Evolutionary conservation across 2,888 invertebrate genomes (phyloP).

Genomic region (Andrena fulva): DNA sequence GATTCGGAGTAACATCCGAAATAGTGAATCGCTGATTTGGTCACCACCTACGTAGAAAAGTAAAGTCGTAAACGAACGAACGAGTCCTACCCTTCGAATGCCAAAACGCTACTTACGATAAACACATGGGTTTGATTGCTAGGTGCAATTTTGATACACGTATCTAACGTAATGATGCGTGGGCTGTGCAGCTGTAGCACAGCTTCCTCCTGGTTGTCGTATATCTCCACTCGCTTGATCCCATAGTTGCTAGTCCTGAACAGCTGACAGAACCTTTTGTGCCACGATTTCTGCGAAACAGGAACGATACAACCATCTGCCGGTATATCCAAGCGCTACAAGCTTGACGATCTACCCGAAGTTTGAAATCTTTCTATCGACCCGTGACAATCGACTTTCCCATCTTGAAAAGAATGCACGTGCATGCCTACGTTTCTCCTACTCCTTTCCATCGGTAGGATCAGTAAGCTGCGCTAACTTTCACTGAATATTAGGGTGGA

Average conservation of each 20-base stretch:
- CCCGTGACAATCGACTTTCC: too few species aligned
- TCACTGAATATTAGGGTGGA: neutral
- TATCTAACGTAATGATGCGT: slow-evolving; percentile 93
- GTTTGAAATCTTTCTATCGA: neutral
- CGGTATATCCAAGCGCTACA: too few species aligned
- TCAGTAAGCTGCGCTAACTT: neutral
- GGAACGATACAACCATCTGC: neutral
- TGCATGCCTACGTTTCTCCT: too few species aligned
- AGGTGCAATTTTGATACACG: slow-evolving; percentile 92
- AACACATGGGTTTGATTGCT: slow-evolving; percentile 85
- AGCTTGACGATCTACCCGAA: neutral
- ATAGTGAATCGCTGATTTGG: slow-evolving; percentile 88
- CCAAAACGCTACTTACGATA: slow-evolving; percentile 81
- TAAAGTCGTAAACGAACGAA: neutral
- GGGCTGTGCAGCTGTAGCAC: slow-evolving; percentile 87
- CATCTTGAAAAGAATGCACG: too few species aligned
- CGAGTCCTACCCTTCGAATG: neutral
- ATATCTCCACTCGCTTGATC: slow-evolving; percentile 93
- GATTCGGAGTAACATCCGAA: slow-evolving; percentile 89
- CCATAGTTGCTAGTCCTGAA: slow-evolving; percentile 94
- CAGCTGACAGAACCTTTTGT: slow-evolving; percentile 91
- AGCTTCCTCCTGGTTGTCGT: slow-evolving; percentile 92
- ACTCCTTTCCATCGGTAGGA: too few species aligned
- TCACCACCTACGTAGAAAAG: slow-evolving; percentile 87
- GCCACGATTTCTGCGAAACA: slow-evolving; percentile 92